A percentile compares a stretch with the other conserved stretches of the same genome.
Evolutionary conservation across 2,888 invertebrate species (phyloP).

Genomic region (Nasonia oneida): DNA sequence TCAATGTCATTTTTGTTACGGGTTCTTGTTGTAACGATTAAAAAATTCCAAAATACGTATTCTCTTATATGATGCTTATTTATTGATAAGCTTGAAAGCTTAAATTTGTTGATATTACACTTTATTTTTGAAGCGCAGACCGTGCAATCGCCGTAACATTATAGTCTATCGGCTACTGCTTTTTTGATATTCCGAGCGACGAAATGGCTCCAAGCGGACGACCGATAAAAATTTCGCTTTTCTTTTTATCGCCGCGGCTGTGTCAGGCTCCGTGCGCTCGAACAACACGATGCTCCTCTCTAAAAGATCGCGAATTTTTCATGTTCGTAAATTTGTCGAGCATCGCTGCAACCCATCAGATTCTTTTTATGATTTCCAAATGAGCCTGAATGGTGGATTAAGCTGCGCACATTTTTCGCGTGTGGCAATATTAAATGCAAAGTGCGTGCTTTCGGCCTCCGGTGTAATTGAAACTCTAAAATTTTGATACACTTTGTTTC

Average conservation of each 20-base stretch:
- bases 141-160: conserved; percentile 14
- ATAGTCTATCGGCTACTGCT: conserved; percentile 18
- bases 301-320: conserved; percentile 1
- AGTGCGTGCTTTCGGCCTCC: not conserved
- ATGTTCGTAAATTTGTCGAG: conserved; percentile 27
- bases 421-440: conserved; percentile 47
- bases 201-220: conserved; percentile 32
- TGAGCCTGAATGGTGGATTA: conserved; percentile 44
- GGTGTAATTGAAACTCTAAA: conserved; percentile 38
- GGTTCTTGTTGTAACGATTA: not conserved
- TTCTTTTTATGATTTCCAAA: conserved; percentile 45
- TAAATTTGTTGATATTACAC: not conserved
- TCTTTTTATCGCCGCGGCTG: conserved; percentile 29
- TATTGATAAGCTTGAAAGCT: too few species aligned
- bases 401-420: conserved; percentile 26
- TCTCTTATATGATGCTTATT: not conserved
- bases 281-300: not conserved
- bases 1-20: not conserved
- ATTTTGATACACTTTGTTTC: conserved; percentile 23
- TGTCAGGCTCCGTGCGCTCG: not conserved
- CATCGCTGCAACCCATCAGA: not conserved
- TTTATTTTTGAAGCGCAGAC: conserved; percentile 13
- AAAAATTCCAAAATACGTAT: not conserved
- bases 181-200: conserved; percentile 33
- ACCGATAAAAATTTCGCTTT: conserved; percentile 46